phyloP scores from a whole-genome alignment of 2,888 invertebrate genomes.

The Dryocosmus kuriphilus region DNA sequence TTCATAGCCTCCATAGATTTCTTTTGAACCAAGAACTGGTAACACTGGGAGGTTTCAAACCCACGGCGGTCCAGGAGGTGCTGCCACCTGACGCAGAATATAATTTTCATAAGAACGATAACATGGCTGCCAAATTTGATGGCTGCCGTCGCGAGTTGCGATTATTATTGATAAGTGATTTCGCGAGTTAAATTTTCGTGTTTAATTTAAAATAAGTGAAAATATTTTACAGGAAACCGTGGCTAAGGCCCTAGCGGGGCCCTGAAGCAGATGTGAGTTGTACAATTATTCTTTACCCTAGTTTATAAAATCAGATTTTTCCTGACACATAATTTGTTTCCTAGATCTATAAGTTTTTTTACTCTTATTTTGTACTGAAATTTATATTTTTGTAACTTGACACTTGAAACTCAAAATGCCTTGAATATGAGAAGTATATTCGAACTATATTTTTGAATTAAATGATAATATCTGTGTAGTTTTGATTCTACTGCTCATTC shows the following conservation, averaged over 20 bases:
- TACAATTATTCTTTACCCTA: conserved; percentile 24
- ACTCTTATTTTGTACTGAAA: conserved; percentile 19
- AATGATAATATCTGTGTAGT: not conserved
- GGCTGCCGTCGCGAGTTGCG: conserved; percentile 59
- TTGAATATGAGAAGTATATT: not conserved
- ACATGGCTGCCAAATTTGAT: conserved; percentile 65
- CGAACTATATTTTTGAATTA: not conserved
- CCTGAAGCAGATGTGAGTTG: conserved; percentile 60
- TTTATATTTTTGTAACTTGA: not conserved
- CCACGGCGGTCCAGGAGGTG: not conserved
- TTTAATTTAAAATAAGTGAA: conserved; percentile 57
- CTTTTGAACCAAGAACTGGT: not conserved
- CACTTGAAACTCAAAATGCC: not conserved
- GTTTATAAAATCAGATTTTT: conserved; percentile 5
- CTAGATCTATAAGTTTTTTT: not conserved
- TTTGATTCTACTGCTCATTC: not conserved
- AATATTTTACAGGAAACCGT: conserved; percentile 51
- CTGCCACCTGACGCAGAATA: conserved; percentile 52
- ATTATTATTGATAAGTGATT: conserved; percentile 71
- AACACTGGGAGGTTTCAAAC: not conserved
- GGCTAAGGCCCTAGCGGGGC: conserved; percentile 53
- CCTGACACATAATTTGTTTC: not conserved
- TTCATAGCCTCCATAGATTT: too few relatives aligned
- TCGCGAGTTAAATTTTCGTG: conserved; percentile 60
- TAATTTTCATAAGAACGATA: conserved; percentile 57